Evolutionary conservation across 2,797 vertebrate genomes (phyloP).

Genomic region (Aldrovandia affinis): DNA sequence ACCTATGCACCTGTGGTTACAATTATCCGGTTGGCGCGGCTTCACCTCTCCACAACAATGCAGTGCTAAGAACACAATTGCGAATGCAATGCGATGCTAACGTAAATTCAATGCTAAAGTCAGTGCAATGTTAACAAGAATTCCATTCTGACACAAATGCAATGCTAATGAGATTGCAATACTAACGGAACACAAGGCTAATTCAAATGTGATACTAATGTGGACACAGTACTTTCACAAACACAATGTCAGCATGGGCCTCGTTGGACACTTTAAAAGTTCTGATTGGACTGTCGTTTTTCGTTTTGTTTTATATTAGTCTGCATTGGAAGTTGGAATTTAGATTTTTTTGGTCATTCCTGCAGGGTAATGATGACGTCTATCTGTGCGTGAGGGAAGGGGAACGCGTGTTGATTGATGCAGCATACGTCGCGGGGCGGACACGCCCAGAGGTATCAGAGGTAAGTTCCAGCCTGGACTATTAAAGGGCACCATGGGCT

Average conservation of each 20-base stretch:
- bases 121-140: too few species aligned
- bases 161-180: too few species aligned
- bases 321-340: neutral
- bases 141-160: neutral
- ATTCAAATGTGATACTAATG: too few species aligned
- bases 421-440: slow-evolving; percentile 66
- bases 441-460: slow-evolving; percentile 67
- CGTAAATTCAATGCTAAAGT: too few species aligned
- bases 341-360: slow-evolving; percentile 13
- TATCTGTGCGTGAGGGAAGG: slow-evolving; percentile 75
- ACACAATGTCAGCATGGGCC: neutral
- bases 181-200: too few species aligned
- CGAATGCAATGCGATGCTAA: neutral
- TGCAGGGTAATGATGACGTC: slow-evolving; percentile 79
- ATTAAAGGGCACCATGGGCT: neutral
- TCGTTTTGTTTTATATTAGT: neutral
- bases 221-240: neutral
- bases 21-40: too few species aligned
- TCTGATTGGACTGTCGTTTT: neutral
- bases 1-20: too few species aligned
- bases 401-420: slow-evolving; percentile 55
- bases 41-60: too few species aligned
- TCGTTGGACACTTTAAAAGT: neutral
- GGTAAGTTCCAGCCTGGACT: slow-evolving; percentile 56
- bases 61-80: neutral